phyloP scores from a whole-genome alignment of 2,113 vertebrate genomes.

The Rhea americana region DNA sequence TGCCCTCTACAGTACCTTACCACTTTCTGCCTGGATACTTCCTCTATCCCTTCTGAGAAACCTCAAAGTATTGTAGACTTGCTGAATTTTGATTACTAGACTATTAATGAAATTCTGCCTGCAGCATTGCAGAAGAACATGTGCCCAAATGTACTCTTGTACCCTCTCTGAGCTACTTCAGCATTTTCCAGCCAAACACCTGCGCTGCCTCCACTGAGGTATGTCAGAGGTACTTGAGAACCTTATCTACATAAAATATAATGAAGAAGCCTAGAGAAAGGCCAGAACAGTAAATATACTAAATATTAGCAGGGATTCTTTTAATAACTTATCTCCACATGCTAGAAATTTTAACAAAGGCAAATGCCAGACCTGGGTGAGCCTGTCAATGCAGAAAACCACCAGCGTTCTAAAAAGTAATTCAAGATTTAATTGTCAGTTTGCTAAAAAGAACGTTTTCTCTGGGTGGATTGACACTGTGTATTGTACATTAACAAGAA shows the following conservation, averaged over 20 bases:
- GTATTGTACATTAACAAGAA: background rate
- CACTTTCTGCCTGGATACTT: too few species aligned
- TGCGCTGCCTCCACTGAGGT: too few species aligned
- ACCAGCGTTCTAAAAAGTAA: background rate
- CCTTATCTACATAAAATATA: background rate
- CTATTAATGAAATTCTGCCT: too few species aligned
- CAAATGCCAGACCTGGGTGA: background rate
- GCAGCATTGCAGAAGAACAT: too few species aligned
- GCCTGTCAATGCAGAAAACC: background rate
- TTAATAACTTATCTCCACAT: background rate
- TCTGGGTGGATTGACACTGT: background rate
- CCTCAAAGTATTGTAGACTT: too few species aligned
- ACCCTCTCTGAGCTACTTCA: too few species aligned
- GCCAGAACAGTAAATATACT: background rate
- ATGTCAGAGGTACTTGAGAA: background rate
- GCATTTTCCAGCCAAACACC: too few species aligned
- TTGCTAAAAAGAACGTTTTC: background rate
- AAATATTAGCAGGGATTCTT: background rate
- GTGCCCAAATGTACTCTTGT: too few species aligned
- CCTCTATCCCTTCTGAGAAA: too few species aligned
- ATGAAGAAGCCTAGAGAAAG: background rate
- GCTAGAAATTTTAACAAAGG: background rate
- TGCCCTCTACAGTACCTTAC: too few species aligned
- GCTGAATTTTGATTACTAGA: too few species aligned
- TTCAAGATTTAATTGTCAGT: background rate